A percentile compares a stretch with the other conserved stretches of the same genome.
phyloP scores from a whole-genome alignment of 2,113 vertebrate genomes.

The Trematomus loennbergii region DNA sequence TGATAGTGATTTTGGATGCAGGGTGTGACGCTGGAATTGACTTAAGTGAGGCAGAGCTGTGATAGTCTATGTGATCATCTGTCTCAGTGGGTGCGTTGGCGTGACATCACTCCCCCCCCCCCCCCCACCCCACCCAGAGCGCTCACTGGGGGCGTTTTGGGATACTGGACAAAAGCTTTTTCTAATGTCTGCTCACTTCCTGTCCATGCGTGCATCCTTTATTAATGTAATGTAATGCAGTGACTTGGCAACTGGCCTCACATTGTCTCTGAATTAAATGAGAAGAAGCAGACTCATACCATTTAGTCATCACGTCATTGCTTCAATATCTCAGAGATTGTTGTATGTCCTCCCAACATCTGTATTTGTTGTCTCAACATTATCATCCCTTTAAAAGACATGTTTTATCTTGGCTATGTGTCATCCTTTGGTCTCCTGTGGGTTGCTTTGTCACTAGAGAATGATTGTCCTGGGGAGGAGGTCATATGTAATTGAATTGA shows the following conservation, averaged over 20 bases:
- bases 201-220: constrained; percentile 35
- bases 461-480: background rate
- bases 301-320: constrained; percentile 14
- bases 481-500: background rate
- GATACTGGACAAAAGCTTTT: constrained; percentile 45
- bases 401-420: constrained; percentile 8
- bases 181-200: constrained; percentile 65
- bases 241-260: constrained; percentile 39
- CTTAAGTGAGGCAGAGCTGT: constrained; percentile 39
- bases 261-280: constrained; percentile 38
- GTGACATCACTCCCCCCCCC: constrained; percentile 60
- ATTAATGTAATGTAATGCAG: background rate
- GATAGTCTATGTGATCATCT: constrained; percentile 7
- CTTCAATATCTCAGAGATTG: constrained; percentile 4
- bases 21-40: constrained; percentile 61
- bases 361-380: constrained; percentile 27
- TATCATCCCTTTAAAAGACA: background rate
- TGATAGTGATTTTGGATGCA: constrained; percentile 55
- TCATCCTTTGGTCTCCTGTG: background rate
- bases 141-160: constrained; percentile 40
- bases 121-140: constrained; percentile 23
- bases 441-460: background rate
- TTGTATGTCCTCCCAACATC: constrained; percentile 33
- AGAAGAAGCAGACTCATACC: constrained; percentile 37
- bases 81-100: constrained; percentile 10